Evolutionary conservation across 2,888 invertebrate genomes (phyloP).

Genomic region (Tolmerus cingulatus): DNA sequence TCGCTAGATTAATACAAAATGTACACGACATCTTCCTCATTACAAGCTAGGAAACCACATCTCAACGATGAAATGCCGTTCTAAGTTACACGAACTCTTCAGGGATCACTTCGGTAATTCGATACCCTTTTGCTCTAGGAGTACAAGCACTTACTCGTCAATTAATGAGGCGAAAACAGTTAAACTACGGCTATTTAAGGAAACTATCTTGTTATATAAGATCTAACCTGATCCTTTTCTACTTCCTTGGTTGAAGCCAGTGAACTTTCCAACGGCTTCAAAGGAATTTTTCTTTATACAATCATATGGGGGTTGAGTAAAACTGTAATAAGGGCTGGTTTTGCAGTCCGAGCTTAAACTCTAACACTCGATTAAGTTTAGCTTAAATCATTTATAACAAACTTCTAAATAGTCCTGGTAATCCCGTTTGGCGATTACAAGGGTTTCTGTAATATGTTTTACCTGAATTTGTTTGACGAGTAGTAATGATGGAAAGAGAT

Average conservation of each 20-base stretch:
- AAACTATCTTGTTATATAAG: slow-evolving; percentile 6
- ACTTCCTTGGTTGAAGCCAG: neutral
- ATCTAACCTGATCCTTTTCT: neutral
- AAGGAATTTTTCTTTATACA: neutral
- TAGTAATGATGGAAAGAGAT: too few species aligned
- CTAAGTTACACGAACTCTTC: slow-evolving; percentile 28
- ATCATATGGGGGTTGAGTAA: neutral
- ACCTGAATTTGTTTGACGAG: too few species aligned
- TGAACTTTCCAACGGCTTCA: neutral
- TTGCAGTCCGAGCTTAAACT: too few species aligned
- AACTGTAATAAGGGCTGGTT: too few species aligned
- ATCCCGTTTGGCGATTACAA: too few species aligned
- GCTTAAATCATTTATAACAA: too few species aligned
- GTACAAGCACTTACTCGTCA: neutral
- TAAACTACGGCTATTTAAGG: neutral
- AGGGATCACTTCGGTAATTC: slow-evolving; percentile 40
- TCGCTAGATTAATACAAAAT: slow-evolving; percentile 48
- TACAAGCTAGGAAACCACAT: slow-evolving; percentile 42
- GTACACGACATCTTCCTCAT: slow-evolving; percentile 49
- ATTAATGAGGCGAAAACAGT: slow-evolving; percentile 27
- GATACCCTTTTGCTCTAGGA: slow-evolving; percentile 7
- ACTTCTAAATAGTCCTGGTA: too few species aligned
- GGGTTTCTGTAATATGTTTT: too few species aligned
- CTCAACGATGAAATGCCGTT: slow-evolving; percentile 31
- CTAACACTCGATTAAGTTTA: too few species aligned